phyloP scores from a whole-genome alignment of 2,113 vertebrate genomes.

The Gnathonemus echidnorhynchus region DNA sequence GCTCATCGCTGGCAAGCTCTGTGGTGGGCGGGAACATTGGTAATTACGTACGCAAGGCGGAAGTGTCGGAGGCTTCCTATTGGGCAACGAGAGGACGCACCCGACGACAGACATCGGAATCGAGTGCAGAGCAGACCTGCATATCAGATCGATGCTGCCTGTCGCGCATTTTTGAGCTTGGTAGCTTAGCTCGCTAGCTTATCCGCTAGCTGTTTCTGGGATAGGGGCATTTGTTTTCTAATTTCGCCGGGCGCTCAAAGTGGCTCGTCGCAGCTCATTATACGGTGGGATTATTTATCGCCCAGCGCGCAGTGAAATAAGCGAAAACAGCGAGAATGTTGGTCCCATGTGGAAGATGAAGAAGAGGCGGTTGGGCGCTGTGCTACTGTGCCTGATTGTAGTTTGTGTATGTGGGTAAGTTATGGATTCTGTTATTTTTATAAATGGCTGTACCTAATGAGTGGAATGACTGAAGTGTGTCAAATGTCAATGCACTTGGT shows the following conservation, averaged over 20 bases:
- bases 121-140: not conserved
- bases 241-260: not conserved
- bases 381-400: constrained; percentile 65
- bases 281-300: constrained; percentile 11
- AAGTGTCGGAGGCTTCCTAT: not conserved
- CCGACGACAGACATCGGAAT: not conserved
- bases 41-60: not conserved
- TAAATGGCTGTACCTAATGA: not conserved
- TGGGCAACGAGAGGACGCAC: not conserved
- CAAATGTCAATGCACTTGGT: not conserved
- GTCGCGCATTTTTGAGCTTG: not conserved
- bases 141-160: not conserved
- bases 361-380: constrained; percentile 63
- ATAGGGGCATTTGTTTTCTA: not conserved
- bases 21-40: not conserved
- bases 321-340: constrained; percentile 67
- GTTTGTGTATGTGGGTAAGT: constrained; percentile 69
- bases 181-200: not conserved
- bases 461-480: not conserved
- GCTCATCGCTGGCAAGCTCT: not conserved
- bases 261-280: not conserved
- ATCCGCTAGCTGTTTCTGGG: not conserved
- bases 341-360: constrained; percentile 73
- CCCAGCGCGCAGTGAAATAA: constrained; percentile 18
- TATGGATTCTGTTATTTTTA: not conserved